Base-by-base conservation (phyloP, 2,888 invertebrate species). In the Camponotus fellah region DNA sequence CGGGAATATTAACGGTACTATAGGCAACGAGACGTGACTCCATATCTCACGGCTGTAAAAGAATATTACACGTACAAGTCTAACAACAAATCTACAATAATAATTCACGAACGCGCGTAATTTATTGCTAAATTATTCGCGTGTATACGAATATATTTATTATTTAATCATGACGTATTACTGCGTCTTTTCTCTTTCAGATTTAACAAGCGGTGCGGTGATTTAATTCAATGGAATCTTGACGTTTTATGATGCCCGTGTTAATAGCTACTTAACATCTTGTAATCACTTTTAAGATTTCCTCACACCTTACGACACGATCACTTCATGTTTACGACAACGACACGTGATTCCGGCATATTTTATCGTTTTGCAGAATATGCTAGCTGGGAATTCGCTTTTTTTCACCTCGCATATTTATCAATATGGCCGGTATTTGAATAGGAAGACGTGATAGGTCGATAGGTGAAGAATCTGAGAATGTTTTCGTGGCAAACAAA, bases 1-100 rank as follows among this genome's bases (percentile, higher is more conserved):
- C 71, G 72, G 60, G 71, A 71, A 60, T 71, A 71, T 80, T 62
- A 80, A 80, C 79, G 79, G 79, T 80, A 80, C 79, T 12, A 17
- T 60, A 60, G 34, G 34, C 69, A 71, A 71, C 71, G 37, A 17
- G 43, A 60, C 34, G 10, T 58, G 49, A 10, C 71, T 60, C n/a
- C 71, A 80, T 71, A 80, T 71, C 60, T 80, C 60, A 37, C 60
- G 12, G 17, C 4, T 46, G 9, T 21, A 37, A 79, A 79, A 60
- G 60, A 71, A 80, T 26, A 26, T 56, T 26, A 71, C 60, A 43
- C 71, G 46, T 12, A 8, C 0, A 6, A 26, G 49, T 49, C 8
- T n/a, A 53, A n/a, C 53, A 53, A 9, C n/a, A 53, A 53, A 53
- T n/a, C 53, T 53, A 53, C 2, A 53, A 71, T 34, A 72, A 71